A percentile compares a stretch with the other conserved stretches of the same genome.
phyloP scores from a whole-genome alignment of 1,140 invertebrate species.

The Dendroctonus ponderosae region DNA sequence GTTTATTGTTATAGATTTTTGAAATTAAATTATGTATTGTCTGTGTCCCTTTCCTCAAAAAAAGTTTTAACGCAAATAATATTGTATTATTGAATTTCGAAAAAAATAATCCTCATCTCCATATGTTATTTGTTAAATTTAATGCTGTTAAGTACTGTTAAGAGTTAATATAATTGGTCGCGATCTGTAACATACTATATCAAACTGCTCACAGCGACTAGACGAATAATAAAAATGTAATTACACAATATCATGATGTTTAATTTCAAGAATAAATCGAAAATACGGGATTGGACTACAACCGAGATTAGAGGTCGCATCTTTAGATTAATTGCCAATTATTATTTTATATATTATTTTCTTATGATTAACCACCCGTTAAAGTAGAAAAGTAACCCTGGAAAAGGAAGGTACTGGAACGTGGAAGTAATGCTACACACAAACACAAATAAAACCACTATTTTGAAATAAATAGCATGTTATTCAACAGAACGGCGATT shows the following conservation, averaged over 20 bases:
- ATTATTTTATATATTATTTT: no score
- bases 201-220: slow-evolving; percentile 52
- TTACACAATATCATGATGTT: slow-evolving; percentile 37
- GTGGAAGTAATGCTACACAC: no score
- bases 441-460: no score
- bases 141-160: slow-evolving; percentile 54
- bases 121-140: slow-evolving; percentile 54
- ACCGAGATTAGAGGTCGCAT: no score
- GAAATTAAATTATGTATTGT: slow-evolving; percentile 26
- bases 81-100: slow-evolving; percentile 44
- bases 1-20: slow-evolving; percentile 41
- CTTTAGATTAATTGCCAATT: no score
- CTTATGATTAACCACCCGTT: no score
- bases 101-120: slow-evolving; percentile 47
- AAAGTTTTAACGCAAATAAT: slow-evolving; percentile 36
- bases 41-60: slow-evolving; percentile 27
- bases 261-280: slow-evolving; percentile 1
- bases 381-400: no score
- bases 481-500: no score
- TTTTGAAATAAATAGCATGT: no score
- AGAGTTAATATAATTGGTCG: slow-evolving; percentile 48
- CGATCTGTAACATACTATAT: slow-evolving; percentile 51
- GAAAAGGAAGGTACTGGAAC: no score
- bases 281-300: not conserved
- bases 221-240: slow-evolving; percentile 51